phyloP scores from a whole-genome alignment of 2,113 vertebrate genomes.

The Forbesichthys agassizii region DNA sequence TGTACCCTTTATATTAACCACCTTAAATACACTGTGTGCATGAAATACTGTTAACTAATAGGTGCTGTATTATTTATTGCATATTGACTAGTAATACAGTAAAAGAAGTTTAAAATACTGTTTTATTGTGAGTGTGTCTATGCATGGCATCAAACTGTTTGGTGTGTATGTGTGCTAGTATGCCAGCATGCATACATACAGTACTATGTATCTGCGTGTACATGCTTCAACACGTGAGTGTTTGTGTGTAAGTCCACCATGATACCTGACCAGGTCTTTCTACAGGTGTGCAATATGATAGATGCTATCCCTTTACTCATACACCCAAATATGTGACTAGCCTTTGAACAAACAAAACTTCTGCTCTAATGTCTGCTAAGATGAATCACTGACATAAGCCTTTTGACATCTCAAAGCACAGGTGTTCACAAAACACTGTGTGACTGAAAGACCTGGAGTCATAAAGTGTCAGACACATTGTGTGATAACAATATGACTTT shows the following conservation, averaged over 20 bases:
- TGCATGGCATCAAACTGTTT: neutral
- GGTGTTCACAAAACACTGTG: conserved; percentile 4
- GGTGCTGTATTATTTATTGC: too few relatives aligned
- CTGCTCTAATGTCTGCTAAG: conserved; percentile 32
- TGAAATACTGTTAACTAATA: too few relatives aligned
- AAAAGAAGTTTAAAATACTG: too few relatives aligned
- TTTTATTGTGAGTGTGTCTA: neutral
- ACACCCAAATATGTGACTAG: conserved; percentile 31
- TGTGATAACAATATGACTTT: conserved; percentile 14
- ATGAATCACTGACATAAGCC: conserved; percentile 43
- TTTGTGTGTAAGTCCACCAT: conserved; percentile 4
- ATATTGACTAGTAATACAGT: too few relatives aligned
- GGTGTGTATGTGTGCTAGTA: neutral
- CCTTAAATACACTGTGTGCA: too few relatives aligned
- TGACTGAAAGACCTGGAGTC: neutral
- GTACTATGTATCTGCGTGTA: neutral
- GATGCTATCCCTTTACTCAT: conserved; percentile 43
- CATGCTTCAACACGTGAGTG: neutral
- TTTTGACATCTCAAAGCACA: conserved; percentile 33
- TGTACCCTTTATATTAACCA: too few relatives aligned
- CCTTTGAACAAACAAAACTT: conserved; percentile 29
- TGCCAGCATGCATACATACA: neutral
- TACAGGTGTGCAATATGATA: conserved; percentile 61
- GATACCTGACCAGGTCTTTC: conserved; percentile 51
- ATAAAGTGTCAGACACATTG: conserved; percentile 13